These are phyloP conservation scores for Macaria liturata DNA, from an alignment of 2,888 invertebrate genomes.

Conservation along the genomic window DNA sequence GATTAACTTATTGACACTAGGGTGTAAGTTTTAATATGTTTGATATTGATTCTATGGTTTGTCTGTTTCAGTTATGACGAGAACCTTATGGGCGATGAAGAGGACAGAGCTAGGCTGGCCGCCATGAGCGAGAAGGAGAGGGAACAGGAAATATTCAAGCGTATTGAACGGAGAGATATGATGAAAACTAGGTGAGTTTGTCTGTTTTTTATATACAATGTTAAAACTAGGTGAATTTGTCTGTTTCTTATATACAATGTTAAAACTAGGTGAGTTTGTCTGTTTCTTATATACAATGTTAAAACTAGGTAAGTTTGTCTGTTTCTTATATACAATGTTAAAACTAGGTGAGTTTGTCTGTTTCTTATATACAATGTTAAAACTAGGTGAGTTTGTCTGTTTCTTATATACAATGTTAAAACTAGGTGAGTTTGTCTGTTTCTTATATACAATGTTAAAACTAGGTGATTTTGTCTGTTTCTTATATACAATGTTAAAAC, in stretches of 20 bases:
- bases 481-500: no score
- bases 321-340: no score
- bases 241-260: no score
- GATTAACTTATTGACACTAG: not conserved
- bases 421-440: constrained; percentile 89
- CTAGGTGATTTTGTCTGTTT: constrained; percentile 87
- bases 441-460: no score
- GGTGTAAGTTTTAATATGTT: not conserved
- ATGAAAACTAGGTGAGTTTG: constrained; percentile 92
- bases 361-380: no score
- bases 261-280: no score
- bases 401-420: no score
- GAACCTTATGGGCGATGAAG: constrained; percentile 98
- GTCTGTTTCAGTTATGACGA: constrained; percentile 88
- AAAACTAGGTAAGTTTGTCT: no score
- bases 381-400: constrained; percentile 88
- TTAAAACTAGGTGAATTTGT: no score
- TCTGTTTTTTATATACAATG: no score
- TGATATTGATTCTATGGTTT: no score
- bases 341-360: constrained; percentile 79
- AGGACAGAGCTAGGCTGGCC: constrained; percentile 94
- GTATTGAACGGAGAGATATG: constrained; percentile 96
- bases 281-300: no score
- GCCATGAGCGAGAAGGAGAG: constrained; percentile 98
- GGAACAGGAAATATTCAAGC: constrained; percentile 98